Percentiles rank a stretch among this genome's conserved stretches.
Conservation (phyloP, 2,113 vertebrate genomes). For the Malurus cyaneus region DNA sequence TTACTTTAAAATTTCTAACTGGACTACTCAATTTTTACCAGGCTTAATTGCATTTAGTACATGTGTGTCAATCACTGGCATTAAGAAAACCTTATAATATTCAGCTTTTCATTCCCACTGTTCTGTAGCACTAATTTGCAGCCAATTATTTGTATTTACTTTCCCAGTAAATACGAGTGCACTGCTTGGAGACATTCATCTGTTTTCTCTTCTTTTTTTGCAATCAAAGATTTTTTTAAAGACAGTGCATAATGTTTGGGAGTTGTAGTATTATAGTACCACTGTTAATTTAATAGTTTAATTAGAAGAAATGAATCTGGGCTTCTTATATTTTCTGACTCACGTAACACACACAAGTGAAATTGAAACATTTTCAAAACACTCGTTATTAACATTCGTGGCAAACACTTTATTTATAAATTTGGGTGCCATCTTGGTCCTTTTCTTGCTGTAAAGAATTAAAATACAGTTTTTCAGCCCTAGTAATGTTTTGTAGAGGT, state of each 20-base stretch:
- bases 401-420: slow-evolving; percentile 25
- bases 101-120: slow-evolving; percentile 24
- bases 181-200: slow-evolving; percentile 36
- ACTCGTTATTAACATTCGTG: slow-evolving; percentile 45
- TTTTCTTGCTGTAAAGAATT: slow-evolving; percentile 54
- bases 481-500: slow-evolving; percentile 28
- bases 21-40: slow-evolving; percentile 74
- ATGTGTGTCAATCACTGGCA: slow-evolving; percentile 18
- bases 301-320: slow-evolving; percentile 28
- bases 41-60: slow-evolving; percentile 75
- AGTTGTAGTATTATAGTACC: background rate
- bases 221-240: slow-evolving; percentile 6
- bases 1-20: slow-evolving; percentile 69
- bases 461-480: slow-evolving; percentile 34
- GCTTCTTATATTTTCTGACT: slow-evolving; percentile 35
- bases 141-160: slow-evolving; percentile 45
- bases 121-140: slow-evolving; percentile 53
- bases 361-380: slow-evolving; percentile 48
- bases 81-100: background rate
- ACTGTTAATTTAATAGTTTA: slow-evolving; percentile 19
- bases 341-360: background rate
- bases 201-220: slow-evolving; percentile 56
- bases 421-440: slow-evolving; percentile 55
- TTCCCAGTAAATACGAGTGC: slow-evolving; percentile 18
- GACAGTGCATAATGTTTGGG: background rate